Percentiles rank a stretch among this genome's conserved stretches.
These are phyloP conservation scores for Ichneumon xanthorius DNA, from an alignment of 2,888 invertebrate species.

Conservation along the genomic window DNA sequence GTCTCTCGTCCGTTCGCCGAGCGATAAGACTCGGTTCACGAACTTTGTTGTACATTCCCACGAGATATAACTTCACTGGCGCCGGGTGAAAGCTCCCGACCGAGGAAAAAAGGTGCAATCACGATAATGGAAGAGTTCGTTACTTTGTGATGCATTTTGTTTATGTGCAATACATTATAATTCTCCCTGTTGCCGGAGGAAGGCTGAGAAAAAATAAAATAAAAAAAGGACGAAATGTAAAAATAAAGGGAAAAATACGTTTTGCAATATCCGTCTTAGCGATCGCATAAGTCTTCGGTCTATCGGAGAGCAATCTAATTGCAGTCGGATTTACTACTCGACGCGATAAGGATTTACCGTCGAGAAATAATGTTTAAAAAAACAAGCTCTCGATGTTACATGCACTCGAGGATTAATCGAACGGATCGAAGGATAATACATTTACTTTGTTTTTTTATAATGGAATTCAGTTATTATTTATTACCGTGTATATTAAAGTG, in stretches of 20 bases:
- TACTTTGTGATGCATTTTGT: background rate
- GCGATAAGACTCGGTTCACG: constrained; percentile 22
- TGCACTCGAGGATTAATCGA: background rate
- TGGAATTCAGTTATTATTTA: background rate
- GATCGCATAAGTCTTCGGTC: constrained; percentile 35
- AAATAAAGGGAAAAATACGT: constrained; percentile 22
- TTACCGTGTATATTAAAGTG: background rate
- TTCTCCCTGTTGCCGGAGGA: background rate
- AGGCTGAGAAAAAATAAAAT: background rate
- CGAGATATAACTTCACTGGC: constrained; percentile 34
- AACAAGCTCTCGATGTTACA: background rate
- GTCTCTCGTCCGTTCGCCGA: background rate
- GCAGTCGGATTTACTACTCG: constrained; percentile 18
- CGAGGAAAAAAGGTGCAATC: constrained; percentile 47
- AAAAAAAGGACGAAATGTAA: background rate
- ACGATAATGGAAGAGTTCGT: constrained; percentile 52
- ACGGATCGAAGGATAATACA: background rate
- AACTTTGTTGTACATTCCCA: constrained; percentile 25
- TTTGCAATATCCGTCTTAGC: constrained; percentile 43
- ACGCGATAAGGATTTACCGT: constrained; percentile 24
- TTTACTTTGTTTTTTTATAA: no score
- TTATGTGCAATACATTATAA: constrained; percentile 35
- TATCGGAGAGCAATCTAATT: constrained; percentile 46
- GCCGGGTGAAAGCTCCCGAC: constrained; percentile 5
- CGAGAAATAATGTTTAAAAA: background rate